Evolutionary conservation across 1,140 invertebrate genomes (phyloP).

Genomic region (Ceratoteleas bidentatus): DNA sequence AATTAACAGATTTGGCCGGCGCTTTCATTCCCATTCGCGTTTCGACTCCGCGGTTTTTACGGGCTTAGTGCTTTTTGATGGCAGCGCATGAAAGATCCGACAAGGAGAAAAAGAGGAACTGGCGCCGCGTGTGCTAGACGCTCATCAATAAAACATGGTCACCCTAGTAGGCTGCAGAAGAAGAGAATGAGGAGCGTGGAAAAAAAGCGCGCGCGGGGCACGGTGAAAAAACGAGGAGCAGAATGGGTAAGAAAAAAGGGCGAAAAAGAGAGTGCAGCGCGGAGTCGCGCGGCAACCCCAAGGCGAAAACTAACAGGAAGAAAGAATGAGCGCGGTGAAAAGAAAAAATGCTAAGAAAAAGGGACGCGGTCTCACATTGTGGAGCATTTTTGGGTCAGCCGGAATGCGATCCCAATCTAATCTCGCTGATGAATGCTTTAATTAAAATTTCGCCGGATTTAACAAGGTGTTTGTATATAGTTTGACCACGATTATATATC

Average conservation of each 20-base stretch:
- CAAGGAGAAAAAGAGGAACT: slow-evolving; percentile 43
- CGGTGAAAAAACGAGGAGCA: slow-evolving; percentile 27
- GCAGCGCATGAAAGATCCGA: slow-evolving; percentile 55
- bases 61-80: slow-evolving; percentile 44
- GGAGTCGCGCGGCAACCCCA: no score
- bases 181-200: slow-evolving; percentile 33
- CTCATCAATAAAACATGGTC: slow-evolving; percentile 66
- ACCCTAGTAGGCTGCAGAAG: slow-evolving; percentile 42
- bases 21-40: slow-evolving; percentile 24
- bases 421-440: no score
- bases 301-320: slow-evolving; percentile 54
- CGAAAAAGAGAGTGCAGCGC: slow-evolving; percentile 47
- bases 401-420: no score
- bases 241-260: slow-evolving; percentile 50
- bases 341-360: slow-evolving; percentile 10
- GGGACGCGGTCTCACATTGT: no score
- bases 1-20: no score
- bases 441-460: no score
- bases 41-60: slow-evolving; percentile 29
- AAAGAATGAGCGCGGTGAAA: slow-evolving; percentile 34
- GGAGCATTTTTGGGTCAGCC: no score
- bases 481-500: no score
- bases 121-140: slow-evolving; percentile 66
- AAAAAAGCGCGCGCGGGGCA: slow-evolving; percentile 4
- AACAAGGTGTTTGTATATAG: no score